Evolutionary conservation across 2,113 vertebrate species (phyloP).

Genomic region (Australoheros scitulus): DNA sequence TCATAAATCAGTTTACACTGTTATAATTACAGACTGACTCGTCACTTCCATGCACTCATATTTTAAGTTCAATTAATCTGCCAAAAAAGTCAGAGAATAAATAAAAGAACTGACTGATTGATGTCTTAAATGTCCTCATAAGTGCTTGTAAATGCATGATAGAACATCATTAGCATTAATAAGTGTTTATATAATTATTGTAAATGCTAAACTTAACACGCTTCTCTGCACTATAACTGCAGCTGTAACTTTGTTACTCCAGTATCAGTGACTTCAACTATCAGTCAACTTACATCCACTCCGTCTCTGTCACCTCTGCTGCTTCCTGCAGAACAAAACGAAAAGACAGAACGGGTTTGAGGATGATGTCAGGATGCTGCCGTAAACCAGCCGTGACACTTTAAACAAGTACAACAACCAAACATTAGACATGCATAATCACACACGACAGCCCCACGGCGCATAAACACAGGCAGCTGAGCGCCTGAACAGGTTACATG

Average conservation of each 20-base stretch:
- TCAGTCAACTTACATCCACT: slow-evolving; percentile 55
- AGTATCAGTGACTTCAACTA: background rate
- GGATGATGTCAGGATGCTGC: background rate
- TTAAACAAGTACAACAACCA: slow-evolving; percentile 40
- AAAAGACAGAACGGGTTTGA: slow-evolving; percentile 1
- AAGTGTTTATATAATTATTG: background rate
- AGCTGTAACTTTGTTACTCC: too few species aligned
- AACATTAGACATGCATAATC: slow-evolving; percentile 52
- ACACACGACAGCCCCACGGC: slow-evolving; percentile 41
- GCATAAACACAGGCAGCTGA: slow-evolving; percentile 15
- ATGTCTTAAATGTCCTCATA: background rate
- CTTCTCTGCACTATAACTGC: background rate
- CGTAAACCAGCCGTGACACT: slow-evolving; percentile 41
- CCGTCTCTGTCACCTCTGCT: slow-evolving; percentile 15
- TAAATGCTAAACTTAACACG: accelerated
- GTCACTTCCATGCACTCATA: too few species aligned
- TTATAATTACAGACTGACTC: background rate
- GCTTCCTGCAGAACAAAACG: slow-evolving; percentile 64
- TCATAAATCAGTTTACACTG: accelerated
- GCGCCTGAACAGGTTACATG: slow-evolving; percentile 48
- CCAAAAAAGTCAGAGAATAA: background rate
- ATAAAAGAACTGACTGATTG: background rate
- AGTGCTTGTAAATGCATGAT: background rate
- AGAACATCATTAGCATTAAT: background rate
- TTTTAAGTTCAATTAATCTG: too few species aligned